Conservation (phyloP, 2,113 vertebrate genomes). For the Alectura lathami region DNA sequence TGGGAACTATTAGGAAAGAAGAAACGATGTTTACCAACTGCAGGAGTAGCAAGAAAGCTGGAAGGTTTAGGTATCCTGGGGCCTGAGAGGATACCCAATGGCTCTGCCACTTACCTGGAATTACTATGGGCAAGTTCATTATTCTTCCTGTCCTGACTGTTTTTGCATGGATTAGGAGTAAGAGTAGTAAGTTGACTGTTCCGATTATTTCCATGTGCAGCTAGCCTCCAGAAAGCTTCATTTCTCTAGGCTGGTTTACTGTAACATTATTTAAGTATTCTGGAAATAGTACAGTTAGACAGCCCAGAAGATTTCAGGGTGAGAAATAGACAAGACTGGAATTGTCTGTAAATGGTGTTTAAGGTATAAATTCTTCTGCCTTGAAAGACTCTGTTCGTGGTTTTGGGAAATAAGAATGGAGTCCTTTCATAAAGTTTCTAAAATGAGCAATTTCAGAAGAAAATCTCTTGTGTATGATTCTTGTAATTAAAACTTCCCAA, state of each 20-base stretch:
- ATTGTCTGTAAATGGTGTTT: neutral
- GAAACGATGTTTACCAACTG: neutral
- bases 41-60: neutral
- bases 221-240: neutral
- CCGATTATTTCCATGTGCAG: neutral
- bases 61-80: neutral
- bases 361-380: neutral
- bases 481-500: neutral
- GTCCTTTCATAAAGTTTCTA: neutral
- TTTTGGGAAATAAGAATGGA: neutral
- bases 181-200: neutral
- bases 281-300: neutral
- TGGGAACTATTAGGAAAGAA: neutral
- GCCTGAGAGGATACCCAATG: too few relatives aligned
- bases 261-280: neutral
- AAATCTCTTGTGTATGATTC: neutral
- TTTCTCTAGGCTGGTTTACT: neutral
- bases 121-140: neutral
- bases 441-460: neutral
- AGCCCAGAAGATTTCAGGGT: neutral
- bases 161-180: neutral
- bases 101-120: neutral
- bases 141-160: neutral
- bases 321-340: neutral
- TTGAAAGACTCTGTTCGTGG: neutral